These are phyloP conservation scores for Colistium nudipinnis DNA, from an alignment of 2,113 vertebrate species.

Conservation along the genomic window DNA sequence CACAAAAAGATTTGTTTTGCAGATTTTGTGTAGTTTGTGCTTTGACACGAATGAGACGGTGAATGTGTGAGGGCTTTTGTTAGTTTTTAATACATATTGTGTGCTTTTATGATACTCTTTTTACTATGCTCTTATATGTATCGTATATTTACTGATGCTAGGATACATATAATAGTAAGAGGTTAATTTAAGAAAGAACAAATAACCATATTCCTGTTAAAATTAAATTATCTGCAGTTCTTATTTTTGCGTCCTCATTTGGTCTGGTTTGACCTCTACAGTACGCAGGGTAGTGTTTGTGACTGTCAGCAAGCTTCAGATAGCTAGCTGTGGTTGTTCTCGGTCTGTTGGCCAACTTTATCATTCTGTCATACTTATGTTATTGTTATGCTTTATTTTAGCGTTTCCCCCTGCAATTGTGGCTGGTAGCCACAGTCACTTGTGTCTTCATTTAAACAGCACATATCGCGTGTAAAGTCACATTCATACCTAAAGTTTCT, in stretches of 20 bases:
- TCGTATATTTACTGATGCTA: no score
- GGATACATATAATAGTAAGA: no score
- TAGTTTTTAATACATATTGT: not conserved
- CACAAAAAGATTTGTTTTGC: not conserved
- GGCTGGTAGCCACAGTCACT: not conserved
- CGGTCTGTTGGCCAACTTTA: not conserved
- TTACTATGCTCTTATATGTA: not conserved
- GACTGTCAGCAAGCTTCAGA: no score
- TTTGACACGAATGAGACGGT: constrained; percentile 3
- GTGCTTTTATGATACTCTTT: not conserved
- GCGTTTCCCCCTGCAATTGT: not conserved
- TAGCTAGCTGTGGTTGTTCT: not conserved
- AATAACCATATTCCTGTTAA: no score
- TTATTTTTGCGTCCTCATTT: no score
- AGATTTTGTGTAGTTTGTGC: constrained; percentile 4
- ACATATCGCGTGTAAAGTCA: not conserved
- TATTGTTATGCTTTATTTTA: not conserved
- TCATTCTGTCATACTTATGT: not conserved
- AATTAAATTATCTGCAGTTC: no score
- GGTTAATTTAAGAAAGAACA: no score
- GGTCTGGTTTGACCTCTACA: no score
- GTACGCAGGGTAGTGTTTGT: no score
- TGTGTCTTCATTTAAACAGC: not conserved
- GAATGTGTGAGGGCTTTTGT: not conserved
- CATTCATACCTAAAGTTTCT: not conserved